Base-by-base conservation (phyloP, 1,140 invertebrate species). In the Sweltsa coloradensis region DNA sequence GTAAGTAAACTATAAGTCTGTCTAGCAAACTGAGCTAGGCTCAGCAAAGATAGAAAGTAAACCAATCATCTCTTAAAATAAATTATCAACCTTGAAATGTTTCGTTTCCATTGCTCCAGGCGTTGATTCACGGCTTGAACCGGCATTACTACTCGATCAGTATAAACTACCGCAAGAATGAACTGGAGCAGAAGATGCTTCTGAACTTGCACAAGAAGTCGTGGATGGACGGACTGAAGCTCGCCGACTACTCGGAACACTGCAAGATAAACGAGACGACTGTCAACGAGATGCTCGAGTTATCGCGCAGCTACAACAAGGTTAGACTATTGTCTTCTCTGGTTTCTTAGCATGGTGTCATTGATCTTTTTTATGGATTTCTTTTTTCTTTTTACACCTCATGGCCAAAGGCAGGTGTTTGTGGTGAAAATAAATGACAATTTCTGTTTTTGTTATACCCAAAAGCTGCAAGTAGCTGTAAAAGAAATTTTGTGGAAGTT, bases 101-200 rank as follows among this genome's bases (percentile, higher is more conserved):
- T 27, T 48, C 40, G 18, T n/a, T 40, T 16, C 31, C 37, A 56
- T 51, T 53, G 36, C 55, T 60, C 26, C 60, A 96, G 81, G 97
- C 96, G 27, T 70, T 99, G 41, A 99, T 99, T 58, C 97, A 99
- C 64, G 97, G 97, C 18, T 71, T 99, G 2, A 99, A 99, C 65
- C 79, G 97, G 53, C 96, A 99, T 70, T 99, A 99, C 63, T 99
- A 99, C 65, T 98, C 94, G 19, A 98, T 99, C 59, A 94, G 94
- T 63, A 99, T 99, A 60, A 99, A 99, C 68, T 99, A 99, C 68
- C 79, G 94, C 47, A 99, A 98, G 67, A 98, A 98, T 71, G 92
- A 97, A 67, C 66, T 98, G 40, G 97, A 99, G 68, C 96, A 99
- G 62, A 98, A 97, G 74, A 99, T 99, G 97, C 70, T 99, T 29